Evolutionary conservation across 2,113 vertebrate genomes (phyloP), one percentile per base, ranked within the genome.

Genomic region (Saguinus imperator): DNA sequence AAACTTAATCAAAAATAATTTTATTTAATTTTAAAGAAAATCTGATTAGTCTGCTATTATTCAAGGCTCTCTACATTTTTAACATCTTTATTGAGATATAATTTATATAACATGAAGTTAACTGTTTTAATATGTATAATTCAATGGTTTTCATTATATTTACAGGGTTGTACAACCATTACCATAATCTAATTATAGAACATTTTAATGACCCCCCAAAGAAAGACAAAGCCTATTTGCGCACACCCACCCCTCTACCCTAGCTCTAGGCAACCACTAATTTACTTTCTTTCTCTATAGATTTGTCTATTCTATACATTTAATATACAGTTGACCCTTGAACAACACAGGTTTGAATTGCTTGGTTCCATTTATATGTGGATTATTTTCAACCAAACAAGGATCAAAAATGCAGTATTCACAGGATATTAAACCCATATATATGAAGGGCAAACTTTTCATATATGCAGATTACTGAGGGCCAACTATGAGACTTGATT

Each of bases 21-120:
- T 16, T 79, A 72, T 77, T 93, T 86, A 93, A 86, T 32, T 93
- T 93, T 72, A n/a, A 80, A 92, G 64, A n/a, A 86, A 95, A 87
- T 64, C 61, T 87, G 21, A 55, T 91, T 81, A 40, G n/a, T 87
- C 80, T 87, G 55, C 57, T 32, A 70, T 92, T 76, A 83, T 76
- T 95, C 68, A 87, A 91, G 72, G 45, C 32, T 61, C 18, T 43
- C 80, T 58, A 73, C 37, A 87, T 87, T 50, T 84, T 95, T 89
- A 77, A 86, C 27, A 81, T 35, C 29, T 45, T 79, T 70, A 80
- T 80, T 86, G 52, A 73, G 10, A 73, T 43, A 23, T 13, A 73
- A 73, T 37, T 40, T 73, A 73, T 35, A 25, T 43, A 43, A 11
- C 72, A 43, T 73, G 40, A 40, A 40, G n/a, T 73, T 73, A 40